Evolutionary conservation across 2,797 vertebrate genomes (phyloP).

Genomic region (Gymnopithys bicolor): DNA sequence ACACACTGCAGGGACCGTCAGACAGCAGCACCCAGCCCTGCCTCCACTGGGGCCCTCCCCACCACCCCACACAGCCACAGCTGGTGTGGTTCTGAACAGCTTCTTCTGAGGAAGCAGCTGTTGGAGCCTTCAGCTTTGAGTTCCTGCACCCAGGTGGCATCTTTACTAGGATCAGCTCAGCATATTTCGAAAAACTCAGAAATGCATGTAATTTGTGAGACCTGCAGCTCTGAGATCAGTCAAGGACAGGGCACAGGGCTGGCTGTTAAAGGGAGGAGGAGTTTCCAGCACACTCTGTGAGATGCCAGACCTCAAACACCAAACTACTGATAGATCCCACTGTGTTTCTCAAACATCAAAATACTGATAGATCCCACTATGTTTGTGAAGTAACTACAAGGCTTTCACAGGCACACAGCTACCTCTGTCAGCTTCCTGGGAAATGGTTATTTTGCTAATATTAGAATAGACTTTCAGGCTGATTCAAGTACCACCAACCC

Average conservation of each 20-base stretch:
- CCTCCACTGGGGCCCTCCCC: background rate
- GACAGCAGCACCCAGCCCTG: background rate
- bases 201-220: background rate
- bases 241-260: background rate
- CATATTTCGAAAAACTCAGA: background rate
- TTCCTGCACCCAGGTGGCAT: background rate
- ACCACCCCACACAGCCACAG: accelerated
- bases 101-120: background rate
- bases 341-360: background rate
- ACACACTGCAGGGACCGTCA: background rate
- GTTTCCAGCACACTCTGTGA: background rate
- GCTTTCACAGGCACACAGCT: background rate
- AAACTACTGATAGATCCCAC: background rate
- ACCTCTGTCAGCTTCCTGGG: background rate
- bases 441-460: conserved; percentile 51
- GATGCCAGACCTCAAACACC: background rate
- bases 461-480: conserved; percentile 19
- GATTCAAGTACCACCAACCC: conserved; percentile 2
- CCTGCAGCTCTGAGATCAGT: background rate
- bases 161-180: background rate
- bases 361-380: background rate
- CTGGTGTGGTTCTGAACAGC: background rate
- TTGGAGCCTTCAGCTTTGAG: background rate
- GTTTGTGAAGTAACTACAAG: background rate
- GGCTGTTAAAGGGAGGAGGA: background rate